Evolutionary conservation across 2,888 invertebrate species (phyloP).

Genomic region (Mesorhabditis spiculigera): DNA sequence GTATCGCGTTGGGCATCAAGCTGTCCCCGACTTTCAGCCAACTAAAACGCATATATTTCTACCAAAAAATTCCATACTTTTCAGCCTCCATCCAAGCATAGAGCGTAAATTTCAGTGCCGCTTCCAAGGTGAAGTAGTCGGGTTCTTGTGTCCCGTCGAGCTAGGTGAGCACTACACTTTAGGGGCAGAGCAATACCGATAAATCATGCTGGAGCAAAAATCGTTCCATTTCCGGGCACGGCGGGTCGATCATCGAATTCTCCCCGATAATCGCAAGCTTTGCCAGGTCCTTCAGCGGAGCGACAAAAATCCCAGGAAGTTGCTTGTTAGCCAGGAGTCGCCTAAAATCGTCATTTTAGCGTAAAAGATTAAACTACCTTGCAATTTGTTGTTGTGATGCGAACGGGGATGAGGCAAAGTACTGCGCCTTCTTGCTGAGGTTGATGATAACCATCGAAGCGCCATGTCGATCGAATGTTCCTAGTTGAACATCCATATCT

Average conservation of each 20-base stretch:
- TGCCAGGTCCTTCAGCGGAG: background rate
- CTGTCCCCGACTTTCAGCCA: too few relatives aligned
- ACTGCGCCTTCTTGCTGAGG: too few relatives aligned
- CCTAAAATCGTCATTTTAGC: background rate
- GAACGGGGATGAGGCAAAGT: too few relatives aligned
- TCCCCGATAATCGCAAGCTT: background rate
- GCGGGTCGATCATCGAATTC: background rate
- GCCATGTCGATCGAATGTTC: too few relatives aligned
- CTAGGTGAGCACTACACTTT: background rate
- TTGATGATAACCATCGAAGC: too few relatives aligned
- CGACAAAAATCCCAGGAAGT: background rate
- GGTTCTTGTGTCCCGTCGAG: background rate
- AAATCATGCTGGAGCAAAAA: background rate
- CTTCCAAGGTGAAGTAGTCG: background rate
- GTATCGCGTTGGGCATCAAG: too few relatives aligned
- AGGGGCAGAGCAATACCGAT: background rate
- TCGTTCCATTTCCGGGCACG: conserved; percentile 1
- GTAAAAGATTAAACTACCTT: too few relatives aligned
- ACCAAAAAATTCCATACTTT: background rate
- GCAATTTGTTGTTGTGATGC: too few relatives aligned
- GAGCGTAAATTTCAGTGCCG: background rate
- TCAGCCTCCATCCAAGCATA: background rate
- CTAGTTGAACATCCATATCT: too few relatives aligned
- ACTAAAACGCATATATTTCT: too few relatives aligned
- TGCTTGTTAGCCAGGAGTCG: background rate